These are phyloP conservation scores for Andrena camellia DNA, from an alignment of 2,888 invertebrate species.

Conservation along the genomic window DNA sequence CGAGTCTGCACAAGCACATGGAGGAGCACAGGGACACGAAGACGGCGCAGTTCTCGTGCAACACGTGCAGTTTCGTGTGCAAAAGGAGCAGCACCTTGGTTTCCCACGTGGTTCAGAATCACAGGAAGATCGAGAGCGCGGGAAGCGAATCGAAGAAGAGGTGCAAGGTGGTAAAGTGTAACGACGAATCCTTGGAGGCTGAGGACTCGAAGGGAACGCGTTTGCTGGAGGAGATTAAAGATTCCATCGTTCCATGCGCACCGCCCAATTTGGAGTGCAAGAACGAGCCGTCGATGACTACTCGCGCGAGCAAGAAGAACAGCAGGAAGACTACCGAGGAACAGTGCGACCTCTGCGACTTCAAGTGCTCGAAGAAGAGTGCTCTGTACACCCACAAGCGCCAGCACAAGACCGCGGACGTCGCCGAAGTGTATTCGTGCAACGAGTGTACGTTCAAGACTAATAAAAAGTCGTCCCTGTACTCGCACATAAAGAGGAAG, in stretches of 20 bases:
- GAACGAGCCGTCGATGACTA: slow-evolving; percentile 62
- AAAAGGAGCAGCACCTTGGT: slow-evolving; percentile 62
- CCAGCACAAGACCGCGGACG: slow-evolving; percentile 68
- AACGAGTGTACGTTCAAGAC: slow-evolving; percentile 81
- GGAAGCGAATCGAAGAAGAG: slow-evolving; percentile 5
- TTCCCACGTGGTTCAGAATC: slow-evolving; percentile 66
- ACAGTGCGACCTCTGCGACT: slow-evolving; percentile 79
- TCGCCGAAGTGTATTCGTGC: slow-evolving; percentile 74
- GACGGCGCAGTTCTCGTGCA: slow-evolving; percentile 55
- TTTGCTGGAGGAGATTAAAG: background rate
- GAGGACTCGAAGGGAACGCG: background rate
- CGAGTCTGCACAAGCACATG: slow-evolving; percentile 40
- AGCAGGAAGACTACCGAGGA: slow-evolving; percentile 44
- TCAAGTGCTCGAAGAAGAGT: slow-evolving; percentile 77
- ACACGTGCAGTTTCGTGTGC: slow-evolving; percentile 71
- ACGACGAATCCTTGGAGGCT: slow-evolving; percentile 15
- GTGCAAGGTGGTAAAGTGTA: background rate
- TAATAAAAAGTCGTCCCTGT: slow-evolving; percentile 78
- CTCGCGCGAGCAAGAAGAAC: slow-evolving; percentile 67
- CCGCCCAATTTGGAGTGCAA: slow-evolving; percentile 68
- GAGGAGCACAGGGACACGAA: slow-evolving; percentile 22
- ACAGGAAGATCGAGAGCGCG: slow-evolving; percentile 27
- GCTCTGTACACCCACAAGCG: slow-evolving; percentile 80
- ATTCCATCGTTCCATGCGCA: slow-evolving; percentile 49
- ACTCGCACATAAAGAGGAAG: slow-evolving; percentile 81